Percentiles rank a stretch among this genome's conserved stretches.
These are phyloP conservation scores for Hippocampus guttulatus DNA, from an alignment of 2,113 vertebrate genomes.

Conservation along the genomic window DNA sequence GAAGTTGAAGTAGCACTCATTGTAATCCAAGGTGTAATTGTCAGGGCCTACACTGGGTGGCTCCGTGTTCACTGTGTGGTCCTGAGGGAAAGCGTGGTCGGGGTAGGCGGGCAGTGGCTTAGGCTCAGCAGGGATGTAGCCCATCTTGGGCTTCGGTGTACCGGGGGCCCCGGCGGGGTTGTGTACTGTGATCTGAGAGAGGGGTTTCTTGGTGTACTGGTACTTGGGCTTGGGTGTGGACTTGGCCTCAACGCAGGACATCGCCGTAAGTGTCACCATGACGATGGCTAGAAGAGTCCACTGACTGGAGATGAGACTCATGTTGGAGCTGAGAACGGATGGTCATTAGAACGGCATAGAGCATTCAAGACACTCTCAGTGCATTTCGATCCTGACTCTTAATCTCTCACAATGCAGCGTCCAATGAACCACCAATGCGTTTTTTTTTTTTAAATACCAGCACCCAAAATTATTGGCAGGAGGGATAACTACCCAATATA, in stretches of 20 bases:
- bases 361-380: not conserved
- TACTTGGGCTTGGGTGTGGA: conserved; percentile 79
- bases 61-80: conserved; percentile 55
- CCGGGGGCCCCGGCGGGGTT: conserved; percentile 44
- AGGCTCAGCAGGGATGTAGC: conserved; percentile 39
- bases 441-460: not conserved
- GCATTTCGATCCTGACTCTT: not conserved
- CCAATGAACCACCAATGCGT: not conserved
- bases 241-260: conserved; percentile 60
- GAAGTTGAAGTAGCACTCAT: conserved; percentile 89
- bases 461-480: not conserved
- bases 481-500: not conserved
- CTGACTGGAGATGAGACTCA: conserved; percentile 67
- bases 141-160: conserved; percentile 50
- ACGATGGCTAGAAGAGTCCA: conserved; percentile 48
- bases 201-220: conserved; percentile 80
- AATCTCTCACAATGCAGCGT: not conserved
- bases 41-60: conserved; percentile 69
- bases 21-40: conserved; percentile 83
- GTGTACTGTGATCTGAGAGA: conserved; percentile 56
- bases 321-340: conserved; percentile 61
- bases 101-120: conserved; percentile 24
- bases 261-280: conserved; percentile 33
- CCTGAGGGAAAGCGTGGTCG: conserved; percentile 34
- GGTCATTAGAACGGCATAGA: not conserved